Conservation (phyloP, 2,797 vertebrate species). For the Dipus sagitta region DNA sequence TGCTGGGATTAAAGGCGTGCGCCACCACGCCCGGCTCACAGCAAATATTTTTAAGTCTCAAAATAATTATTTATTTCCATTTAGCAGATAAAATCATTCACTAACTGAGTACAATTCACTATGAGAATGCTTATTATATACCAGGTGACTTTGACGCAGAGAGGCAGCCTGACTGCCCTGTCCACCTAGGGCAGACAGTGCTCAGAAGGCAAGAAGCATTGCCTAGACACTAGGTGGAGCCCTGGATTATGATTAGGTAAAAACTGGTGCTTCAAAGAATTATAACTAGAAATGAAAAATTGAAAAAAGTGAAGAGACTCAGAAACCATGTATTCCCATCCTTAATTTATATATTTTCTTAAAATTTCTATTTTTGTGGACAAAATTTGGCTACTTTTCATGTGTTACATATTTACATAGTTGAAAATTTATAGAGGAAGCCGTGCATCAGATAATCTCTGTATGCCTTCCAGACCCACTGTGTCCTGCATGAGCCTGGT, state of each 20-base stretch:
- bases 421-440: neutral
- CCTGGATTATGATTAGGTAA: conserved; percentile 2
- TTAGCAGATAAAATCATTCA: neutral
- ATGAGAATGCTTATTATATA: neutral
- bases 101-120: neutral
- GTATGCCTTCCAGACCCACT: neutral
- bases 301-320: neutral
- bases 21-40: neutral
- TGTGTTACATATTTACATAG: neutral
- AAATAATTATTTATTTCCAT: conserved; percentile 5
- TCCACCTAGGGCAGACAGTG: neutral
- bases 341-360: neutral
- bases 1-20: too few relatives aligned
- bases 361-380: neutral
- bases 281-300: too few relatives aligned
- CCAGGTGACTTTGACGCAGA: neutral
- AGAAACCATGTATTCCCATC: neutral
- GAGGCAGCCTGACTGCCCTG: neutral
- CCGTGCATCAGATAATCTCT: neutral
- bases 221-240: conserved; percentile 76
- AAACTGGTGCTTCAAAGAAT: conserved; percentile 6
- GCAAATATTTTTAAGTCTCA: neutral
- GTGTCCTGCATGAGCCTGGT: too few relatives aligned
- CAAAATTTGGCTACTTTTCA: neutral
- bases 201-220: neutral